Base-by-base conservation (phyloP, 1,140 invertebrate genomes). In the Metopolophium dirhodum region DNA sequence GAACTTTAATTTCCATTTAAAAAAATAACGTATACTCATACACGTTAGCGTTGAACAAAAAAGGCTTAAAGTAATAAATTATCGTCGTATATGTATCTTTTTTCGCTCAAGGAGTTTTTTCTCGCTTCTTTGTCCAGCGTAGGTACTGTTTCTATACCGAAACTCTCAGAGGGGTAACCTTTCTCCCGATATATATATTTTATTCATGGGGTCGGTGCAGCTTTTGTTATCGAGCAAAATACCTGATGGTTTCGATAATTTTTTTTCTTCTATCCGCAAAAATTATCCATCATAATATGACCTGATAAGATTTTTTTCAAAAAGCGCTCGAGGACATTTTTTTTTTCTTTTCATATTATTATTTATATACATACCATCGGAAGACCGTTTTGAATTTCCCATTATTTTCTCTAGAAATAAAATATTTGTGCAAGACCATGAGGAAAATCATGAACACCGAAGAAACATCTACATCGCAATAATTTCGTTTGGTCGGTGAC, bases 31-130 rank as follows among this genome's bases (percentile, higher is more conserved):
- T 14, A n/a, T 30, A 87, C 45, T 45, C 26, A 30, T 87, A 87
- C 41, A 87, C 47, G 49, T 89, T 89, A 37, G 26, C 37, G n/a
- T 89, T 37, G 26, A 88, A 51, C 26, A 51, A 88, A 51, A 88
- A 35, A 88, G n/a, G n/a, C 49, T 37, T 89, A 54, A 89, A 54
- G 87, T 89, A 54, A 89, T 89, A 89, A 54, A 89, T 54, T 89
- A 89, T 89, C 35, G 49, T 54, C 20, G 49, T 54, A 37, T 51
- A 37, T 51, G 49, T 51, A 51, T 89, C n/a, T 54, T 54, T 89
- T 89, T 54, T 23, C 35, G 7, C 20, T n/a, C 23, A 23, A 35
- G 45, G 41, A 35, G 20, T 49, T 88, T 88, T 88, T 88, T 88
- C n/a, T 88, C n/a, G 18, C 30, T 89, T 89, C 35, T 54, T 89